Conservation (phyloP, 35 echinoderm and acorn worm genomes). For the Stichopus chloronotus region DNA sequence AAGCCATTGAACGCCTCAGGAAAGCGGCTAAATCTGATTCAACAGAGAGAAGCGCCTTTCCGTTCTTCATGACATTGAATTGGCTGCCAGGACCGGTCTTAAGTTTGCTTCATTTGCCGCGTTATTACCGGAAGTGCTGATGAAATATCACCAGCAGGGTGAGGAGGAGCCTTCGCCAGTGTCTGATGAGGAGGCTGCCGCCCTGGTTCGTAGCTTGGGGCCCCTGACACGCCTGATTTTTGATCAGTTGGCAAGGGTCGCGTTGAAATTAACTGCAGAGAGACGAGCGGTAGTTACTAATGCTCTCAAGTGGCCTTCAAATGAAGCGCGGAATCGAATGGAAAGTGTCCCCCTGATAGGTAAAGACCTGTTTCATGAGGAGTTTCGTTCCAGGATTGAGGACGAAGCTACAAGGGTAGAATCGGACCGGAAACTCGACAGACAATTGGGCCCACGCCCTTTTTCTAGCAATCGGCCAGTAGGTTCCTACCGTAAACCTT, state of each 20-base stretch:
- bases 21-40: neutral
- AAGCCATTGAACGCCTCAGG: neutral
- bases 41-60: neutral
- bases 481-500: too few species aligned
- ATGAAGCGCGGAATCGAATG: neutral
- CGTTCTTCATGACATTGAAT: conserved; percentile 1
- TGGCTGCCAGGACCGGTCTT: conserved; percentile 23
- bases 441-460: too few species aligned
- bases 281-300: neutral
- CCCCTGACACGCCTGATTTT: conserved; percentile 1
- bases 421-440: neutral
- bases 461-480: too few species aligned
- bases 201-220: conserved; percentile 17
- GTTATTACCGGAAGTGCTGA: conserved; percentile 16
- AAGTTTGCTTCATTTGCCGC: conserved; percentile 11
- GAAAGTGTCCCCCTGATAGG: neutral
- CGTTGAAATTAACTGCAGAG: neutral
- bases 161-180: conserved; percentile 1
- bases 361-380: neutral
- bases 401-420: neutral
- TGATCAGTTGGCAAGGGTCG: conserved; percentile 15
- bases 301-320: neutral
- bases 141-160: conserved; percentile 32
- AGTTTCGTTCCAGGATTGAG: conserved; percentile 8
- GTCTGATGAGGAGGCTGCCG: neutral